Evolutionary conservation across 2,797 vertebrate species (phyloP).

Genomic region (Vireo griseus): DNA sequence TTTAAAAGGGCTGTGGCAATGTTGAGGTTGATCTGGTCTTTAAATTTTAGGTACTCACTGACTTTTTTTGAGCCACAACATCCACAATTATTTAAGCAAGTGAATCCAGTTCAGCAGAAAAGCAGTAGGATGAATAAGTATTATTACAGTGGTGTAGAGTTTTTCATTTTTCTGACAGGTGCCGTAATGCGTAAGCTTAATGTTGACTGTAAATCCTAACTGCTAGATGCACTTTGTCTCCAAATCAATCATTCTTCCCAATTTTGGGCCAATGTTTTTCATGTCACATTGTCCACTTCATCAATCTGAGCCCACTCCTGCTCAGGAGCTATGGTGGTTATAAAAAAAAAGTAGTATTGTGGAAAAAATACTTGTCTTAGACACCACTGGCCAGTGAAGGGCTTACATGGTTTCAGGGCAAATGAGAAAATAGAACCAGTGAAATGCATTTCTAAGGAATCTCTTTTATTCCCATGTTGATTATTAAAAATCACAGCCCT

Average conservation of each 20-base stretch:
- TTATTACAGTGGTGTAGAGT: background rate
- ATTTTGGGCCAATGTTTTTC: background rate
- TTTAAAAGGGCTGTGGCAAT: background rate
- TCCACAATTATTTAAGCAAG: background rate
- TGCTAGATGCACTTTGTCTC: background rate
- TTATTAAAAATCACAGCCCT: background rate
- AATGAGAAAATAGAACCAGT: background rate
- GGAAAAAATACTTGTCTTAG: background rate
- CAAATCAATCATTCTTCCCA: background rate
- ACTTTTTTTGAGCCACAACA: constrained; percentile 4
- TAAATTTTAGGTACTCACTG: background rate
- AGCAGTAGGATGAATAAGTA: background rate
- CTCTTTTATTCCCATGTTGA: background rate
- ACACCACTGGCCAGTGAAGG: background rate
- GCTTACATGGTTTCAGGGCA: background rate
- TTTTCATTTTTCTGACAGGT: background rate
- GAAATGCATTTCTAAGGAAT: background rate
- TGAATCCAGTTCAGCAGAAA: background rate
- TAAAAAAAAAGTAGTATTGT: background rate
- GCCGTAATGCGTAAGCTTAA: background rate
- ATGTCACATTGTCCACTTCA: background rate
- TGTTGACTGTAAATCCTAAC: background rate
- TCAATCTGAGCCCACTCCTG: background rate
- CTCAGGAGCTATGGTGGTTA: background rate
- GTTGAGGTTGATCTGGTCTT: background rate